Conservation (phyloP, 2,797 vertebrate genomes). For the Netta rufina region DNA sequence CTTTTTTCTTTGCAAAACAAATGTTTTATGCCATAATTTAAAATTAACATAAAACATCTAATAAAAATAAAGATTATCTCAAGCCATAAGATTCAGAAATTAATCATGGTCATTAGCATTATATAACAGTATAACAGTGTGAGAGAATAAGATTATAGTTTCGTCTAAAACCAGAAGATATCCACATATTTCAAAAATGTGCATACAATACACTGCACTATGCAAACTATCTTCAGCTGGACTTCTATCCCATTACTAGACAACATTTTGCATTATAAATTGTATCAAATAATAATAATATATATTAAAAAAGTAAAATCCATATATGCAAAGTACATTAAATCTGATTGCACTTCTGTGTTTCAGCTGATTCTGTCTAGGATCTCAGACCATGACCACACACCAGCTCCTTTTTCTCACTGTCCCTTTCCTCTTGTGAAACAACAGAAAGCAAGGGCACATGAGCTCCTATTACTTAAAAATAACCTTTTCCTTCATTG, state of each 20-base stretch:
- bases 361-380: neutral
- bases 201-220: neutral
- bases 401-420: neutral
- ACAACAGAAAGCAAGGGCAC: neutral
- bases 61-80: neutral
- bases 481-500: neutral
- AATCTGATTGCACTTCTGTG: neutral
- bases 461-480: neutral
- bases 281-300: neutral
- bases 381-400: neutral
- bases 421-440: neutral
- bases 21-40: neutral
- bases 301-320: neutral
- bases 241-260: neutral
- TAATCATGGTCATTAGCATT: neutral
- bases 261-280: neutral
- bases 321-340: fast-evolving
- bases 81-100: neutral
- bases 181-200: neutral
- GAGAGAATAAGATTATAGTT: neutral
- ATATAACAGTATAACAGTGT: neutral
- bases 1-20: slow-evolving; percentile 14
- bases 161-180: neutral
- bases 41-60: neutral
- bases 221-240: neutral